Evolutionary conservation across 2,797 vertebrate species (phyloP).

Genomic region (Lagothrix lagotricha): DNA sequence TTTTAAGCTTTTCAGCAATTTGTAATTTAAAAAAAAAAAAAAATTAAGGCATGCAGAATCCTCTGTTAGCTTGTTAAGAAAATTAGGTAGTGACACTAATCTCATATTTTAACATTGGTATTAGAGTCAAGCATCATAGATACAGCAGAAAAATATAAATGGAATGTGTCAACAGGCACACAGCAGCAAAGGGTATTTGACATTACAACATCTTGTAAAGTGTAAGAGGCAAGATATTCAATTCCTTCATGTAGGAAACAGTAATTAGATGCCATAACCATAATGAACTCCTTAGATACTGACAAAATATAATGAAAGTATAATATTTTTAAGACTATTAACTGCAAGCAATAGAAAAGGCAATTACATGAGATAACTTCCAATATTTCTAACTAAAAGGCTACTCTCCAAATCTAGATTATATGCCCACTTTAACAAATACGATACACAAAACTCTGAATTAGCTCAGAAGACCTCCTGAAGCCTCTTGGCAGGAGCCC

Average conservation of each 20-base stretch:
- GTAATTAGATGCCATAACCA: slow-evolving; percentile 41
- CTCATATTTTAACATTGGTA: slow-evolving; percentile 2
- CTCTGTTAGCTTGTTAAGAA: slow-evolving; percentile 50
- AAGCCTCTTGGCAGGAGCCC: not conserved
- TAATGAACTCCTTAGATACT: slow-evolving; percentile 57
- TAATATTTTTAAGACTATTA: slow-evolving; percentile 44
- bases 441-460: not conserved
- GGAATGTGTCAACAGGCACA: slow-evolving; percentile 17
- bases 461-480: not conserved
- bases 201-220: slow-evolving; percentile 1
- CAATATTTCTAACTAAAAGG: not conserved
- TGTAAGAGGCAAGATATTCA: not conserved
- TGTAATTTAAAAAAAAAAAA: not conserved
- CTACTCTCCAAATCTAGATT: not conserved
- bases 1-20: slow-evolving; percentile 46
- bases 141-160: slow-evolving; percentile 37
- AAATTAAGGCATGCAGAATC: not conserved
- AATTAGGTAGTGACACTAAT: slow-evolving; percentile 46
- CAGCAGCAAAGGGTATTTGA: not conserved
- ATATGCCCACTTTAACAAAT: not conserved
- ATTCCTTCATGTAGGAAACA: slow-evolving; percentile 34
- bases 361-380: slow-evolving; percentile 18
- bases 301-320: slow-evolving; percentile 39
- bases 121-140: slow-evolving; percentile 34
- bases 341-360: slow-evolving; percentile 14